Evolutionary conservation across 2,113 vertebrate species (phyloP), one percentile per base, ranked within the genome.

Genomic region (Cyphomyrus plagiostoma): DNA sequence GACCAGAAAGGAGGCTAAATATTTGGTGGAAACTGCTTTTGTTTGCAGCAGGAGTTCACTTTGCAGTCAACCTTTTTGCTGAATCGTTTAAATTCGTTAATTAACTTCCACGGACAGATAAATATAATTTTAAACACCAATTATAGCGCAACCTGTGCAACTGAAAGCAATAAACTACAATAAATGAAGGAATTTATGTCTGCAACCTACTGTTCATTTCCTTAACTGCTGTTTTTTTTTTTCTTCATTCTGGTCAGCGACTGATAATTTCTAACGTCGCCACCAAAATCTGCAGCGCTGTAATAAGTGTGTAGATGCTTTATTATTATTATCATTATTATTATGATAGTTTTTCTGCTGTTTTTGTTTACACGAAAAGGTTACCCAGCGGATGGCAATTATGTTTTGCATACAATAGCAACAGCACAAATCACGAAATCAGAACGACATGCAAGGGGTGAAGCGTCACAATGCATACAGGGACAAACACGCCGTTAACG

Each of bases 101-200:
- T 53, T 53, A 53, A 87, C 85, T 48, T 87, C 26, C 85, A 53
- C 8, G 19, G n/a, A 30, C 23, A 87, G 26, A 87, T 87, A 53
- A 87, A 87, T 48, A 84, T 50, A 87, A 84, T 84, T 87, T 87
- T 52, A 87, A 87, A 86, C 26, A 53, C 50, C 50, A 87, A 87
- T 52, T 84, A 46, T 46, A 80, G 74, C n/a, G 45, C 45, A 86
- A 49, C 45, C 45, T 49, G 83, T 48, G 45, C 83, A 86, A 86
- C 83, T 48, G 45, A 48, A 49, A 46, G 48, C 83, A 49, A 86
- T 86, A 86, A 86, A n/a, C 46, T n/a, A 23, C 45, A 86, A 48
- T 86, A 48, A 49, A 50, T 45, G 45, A 86, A 49, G 45, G 42
- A 48, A 86, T 86, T 86, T 86, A 86, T 49, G 83, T 86, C 48